phyloP scores from a whole-genome alignment of 2,797 vertebrate species.

The Channa striata region DNA sequence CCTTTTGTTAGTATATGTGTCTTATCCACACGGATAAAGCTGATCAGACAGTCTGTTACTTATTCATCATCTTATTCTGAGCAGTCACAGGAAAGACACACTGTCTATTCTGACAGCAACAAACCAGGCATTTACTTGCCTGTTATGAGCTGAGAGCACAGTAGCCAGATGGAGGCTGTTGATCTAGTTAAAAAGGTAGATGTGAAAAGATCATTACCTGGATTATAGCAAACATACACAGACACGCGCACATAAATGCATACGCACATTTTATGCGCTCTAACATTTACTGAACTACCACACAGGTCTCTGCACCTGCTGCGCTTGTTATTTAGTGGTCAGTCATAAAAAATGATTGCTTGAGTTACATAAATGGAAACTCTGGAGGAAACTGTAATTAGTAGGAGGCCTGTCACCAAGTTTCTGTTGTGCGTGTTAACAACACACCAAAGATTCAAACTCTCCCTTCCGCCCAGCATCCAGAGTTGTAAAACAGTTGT shows the following conservation, averaged over 20 bases:
- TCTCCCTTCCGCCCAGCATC: not conserved
- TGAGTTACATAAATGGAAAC: constrained; percentile 24
- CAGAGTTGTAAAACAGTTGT: not conserved
- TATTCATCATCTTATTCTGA: constrained; percentile 6
- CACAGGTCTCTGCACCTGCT: constrained; percentile 19
- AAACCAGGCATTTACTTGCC: constrained; percentile 76
- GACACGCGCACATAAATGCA: constrained; percentile 11
- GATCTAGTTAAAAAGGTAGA: constrained; percentile 80
- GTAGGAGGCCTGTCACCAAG: not conserved
- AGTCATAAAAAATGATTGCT: constrained; percentile 34
- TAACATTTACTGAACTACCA: no score
- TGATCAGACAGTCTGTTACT: not conserved
- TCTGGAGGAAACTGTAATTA: constrained; percentile 9
- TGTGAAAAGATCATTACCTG: constrained; percentile 80
- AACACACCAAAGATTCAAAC: not conserved
- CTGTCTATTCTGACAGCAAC: constrained; percentile 48
- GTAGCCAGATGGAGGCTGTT: constrained; percentile 85
- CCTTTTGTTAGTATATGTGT: not conserved
- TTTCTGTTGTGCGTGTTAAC: not conserved
- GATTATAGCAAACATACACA: constrained; percentile 74
- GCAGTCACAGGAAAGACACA: not conserved
- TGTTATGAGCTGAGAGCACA: constrained; percentile 63
- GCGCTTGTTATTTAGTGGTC: constrained; percentile 50
- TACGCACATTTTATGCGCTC: constrained; percentile 1
- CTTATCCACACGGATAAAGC: constrained; percentile 6